A percentile compares a stretch with the other conserved stretches of the same genome.
These are phyloP conservation scores for Oophaga sylvatica DNA, from an alignment of 2,797 vertebrate genomes.

Conservation along the genomic window DNA sequence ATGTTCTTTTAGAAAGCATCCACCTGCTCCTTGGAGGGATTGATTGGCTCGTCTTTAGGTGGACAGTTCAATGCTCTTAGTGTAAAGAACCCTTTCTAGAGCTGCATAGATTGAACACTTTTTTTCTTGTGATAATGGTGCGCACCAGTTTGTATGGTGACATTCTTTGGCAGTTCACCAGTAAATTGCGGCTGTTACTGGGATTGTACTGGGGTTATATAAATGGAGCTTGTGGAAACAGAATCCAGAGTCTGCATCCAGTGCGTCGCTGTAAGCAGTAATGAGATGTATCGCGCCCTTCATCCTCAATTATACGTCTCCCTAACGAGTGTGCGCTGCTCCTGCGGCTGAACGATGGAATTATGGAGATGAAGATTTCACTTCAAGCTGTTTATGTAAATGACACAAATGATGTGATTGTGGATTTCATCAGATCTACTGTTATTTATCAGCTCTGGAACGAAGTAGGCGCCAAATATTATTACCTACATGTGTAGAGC, in stretches of 20 bases:
- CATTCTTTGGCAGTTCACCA: neutral
- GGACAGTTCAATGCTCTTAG: too few species aligned
- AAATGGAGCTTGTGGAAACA: conserved; percentile 11
- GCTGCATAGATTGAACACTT: too few species aligned
- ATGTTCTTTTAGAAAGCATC: too few species aligned
- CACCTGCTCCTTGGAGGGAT: too few species aligned
- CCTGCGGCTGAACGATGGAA: conserved; percentile 45
- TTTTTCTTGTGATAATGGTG: too few species aligned
- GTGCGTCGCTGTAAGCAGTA: too few species aligned
- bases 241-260: too few species aligned
- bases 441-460: neutral
- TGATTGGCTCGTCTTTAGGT: too few species aligned
- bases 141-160: neutral
- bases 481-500: neutral
- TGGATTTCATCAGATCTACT: conserved; percentile 48
- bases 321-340: conserved; percentile 38
- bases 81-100: too few species aligned
- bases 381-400: conserved; percentile 52
- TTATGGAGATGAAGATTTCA: conserved; percentile 57
- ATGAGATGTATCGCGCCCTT: conserved; percentile 46
- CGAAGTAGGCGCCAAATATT: neutral
- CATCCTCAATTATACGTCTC: conserved; percentile 53
- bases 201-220: neutral
- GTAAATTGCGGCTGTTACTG: neutral
- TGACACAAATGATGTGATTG: conserved; percentile 48